Base-by-base conservation (phyloP, 2,113 vertebrate genomes). In the Corythaixoides concolor region DNA sequence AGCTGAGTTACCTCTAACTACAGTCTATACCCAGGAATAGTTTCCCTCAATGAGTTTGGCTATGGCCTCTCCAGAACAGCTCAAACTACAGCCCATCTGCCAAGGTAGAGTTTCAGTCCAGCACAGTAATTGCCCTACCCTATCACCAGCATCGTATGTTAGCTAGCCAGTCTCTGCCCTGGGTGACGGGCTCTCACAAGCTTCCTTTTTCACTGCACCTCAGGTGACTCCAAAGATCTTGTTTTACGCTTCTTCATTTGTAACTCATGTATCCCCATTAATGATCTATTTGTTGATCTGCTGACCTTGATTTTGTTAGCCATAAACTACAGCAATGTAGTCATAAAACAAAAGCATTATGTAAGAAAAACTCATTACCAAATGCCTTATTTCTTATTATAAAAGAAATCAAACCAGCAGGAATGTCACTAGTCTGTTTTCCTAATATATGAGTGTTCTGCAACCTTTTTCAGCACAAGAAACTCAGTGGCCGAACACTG, bases 71-170 rank as follows among this genome's bases (percentile, higher is more conserved):
- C 37, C 72, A 23, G 26, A 82, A 52, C 41, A 75, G 28, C 18
- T 41, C 50, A n/a, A 78, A 58, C 15, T 39, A 49, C 37, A 68
- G 52, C 41, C 22, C 16, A 73, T 17, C 21, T 77, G 68, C 37
- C 74, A 62, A 73, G n/a, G 22, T 11, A 52, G 33, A 75, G 32
- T 20, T 81, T 43, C 78, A 77, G 1, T 47, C 50, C 37, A 67
- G 1, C 20, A 12, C 12, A 0, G 0, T 18, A 49, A 39, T 19
- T 15, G 14, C 9, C 17, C 35, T 58, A 8, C 30, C 67, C 70
- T 56, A 66, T 12, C 82, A 56, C 10, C 74, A 82, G 33, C 3
- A 4, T 35, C 12, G 23, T n/a, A 3, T 20, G 58, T 12, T 88
- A 63, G 72, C 24, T 28, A 47, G 24, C 10, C 66, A 74, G 23